These are phyloP conservation scores for Saccopteryx leptura DNA, from an alignment of 2,113 vertebrate genomes.

Conservation along the genomic window DNA sequence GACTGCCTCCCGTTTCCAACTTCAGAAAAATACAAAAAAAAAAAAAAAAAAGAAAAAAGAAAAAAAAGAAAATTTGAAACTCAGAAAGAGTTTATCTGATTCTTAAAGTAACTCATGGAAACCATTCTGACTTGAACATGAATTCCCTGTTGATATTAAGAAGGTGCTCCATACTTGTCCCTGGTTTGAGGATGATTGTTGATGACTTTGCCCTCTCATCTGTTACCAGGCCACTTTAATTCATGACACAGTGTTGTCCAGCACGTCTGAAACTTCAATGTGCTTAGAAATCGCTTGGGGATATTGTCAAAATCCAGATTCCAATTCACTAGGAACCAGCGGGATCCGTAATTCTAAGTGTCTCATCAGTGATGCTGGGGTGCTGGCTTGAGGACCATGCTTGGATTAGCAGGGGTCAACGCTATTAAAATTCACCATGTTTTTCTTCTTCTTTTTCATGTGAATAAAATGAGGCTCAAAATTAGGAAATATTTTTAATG, in stretches of 20 bases:
- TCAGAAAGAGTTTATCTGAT: neutral
- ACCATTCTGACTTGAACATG: neutral
- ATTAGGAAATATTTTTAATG: neutral
- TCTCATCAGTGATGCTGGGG: neutral
- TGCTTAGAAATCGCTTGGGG: neutral
- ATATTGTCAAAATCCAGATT: neutral
- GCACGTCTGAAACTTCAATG: neutral
- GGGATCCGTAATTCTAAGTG: neutral
- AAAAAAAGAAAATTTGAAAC: neutral
- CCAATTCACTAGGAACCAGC: neutral
- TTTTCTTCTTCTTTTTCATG: neutral
- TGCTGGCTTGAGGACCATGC: rapidly evolving
- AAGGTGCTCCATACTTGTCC: no score
- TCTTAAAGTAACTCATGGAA: neutral
- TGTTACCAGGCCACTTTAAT: neutral
- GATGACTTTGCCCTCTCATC: neutral
- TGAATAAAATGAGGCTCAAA: conserved; percentile 27
- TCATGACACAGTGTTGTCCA: neutral
- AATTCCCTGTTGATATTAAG: neutral
- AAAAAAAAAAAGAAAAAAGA: no score
- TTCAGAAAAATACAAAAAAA: no score
- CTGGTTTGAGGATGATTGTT: neutral
- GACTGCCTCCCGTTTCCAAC: no score
- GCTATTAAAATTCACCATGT: neutral
- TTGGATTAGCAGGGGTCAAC: no score